Evolutionary conservation across 2,888 invertebrate genomes (phyloP).

Genomic region (Ormyrus pomaceus): DNA sequence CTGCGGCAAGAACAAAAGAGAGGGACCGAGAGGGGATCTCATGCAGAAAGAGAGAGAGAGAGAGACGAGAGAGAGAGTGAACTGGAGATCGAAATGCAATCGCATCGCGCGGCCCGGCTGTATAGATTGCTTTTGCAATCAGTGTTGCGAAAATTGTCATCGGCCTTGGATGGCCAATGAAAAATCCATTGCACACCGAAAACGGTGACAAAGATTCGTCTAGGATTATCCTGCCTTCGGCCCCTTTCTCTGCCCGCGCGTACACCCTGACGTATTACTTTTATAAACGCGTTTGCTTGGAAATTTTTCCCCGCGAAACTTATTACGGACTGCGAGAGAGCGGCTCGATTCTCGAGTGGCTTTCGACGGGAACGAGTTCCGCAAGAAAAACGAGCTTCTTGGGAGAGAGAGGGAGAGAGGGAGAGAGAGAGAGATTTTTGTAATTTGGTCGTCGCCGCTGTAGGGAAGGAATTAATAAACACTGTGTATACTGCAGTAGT

Average conservation of each 20-base stretch:
- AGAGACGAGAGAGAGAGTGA: slow-evolving; percentile 24
- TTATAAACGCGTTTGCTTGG: slow-evolving; percentile 25
- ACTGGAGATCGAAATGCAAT: slow-evolving; percentile 54
- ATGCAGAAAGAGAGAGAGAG: slow-evolving; percentile 6
- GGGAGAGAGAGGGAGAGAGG: background rate
- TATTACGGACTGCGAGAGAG: background rate
- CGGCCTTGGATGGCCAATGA: slow-evolving; percentile 40
- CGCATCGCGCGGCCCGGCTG: slow-evolving; percentile 28
- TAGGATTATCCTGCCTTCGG: slow-evolving; percentile 31
- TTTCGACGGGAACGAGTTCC: background rate
- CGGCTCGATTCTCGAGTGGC: no score
- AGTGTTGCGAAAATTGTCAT: slow-evolving; percentile 54
- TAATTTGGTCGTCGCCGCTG: slow-evolving; percentile 3
- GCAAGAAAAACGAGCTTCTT: background rate
- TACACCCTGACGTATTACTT: slow-evolving; percentile 17
- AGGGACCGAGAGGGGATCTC: no score
- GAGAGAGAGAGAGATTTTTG: background rate
- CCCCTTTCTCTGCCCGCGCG: background rate
- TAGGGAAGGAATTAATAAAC: slow-evolving; percentile 53
- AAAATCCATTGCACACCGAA: slow-evolving; percentile 46
- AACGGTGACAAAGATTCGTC: slow-evolving; percentile 49
- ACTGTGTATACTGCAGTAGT: background rate
- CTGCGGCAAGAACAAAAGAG: background rate
- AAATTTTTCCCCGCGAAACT: slow-evolving; percentile 35
- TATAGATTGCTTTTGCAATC: slow-evolving; percentile 55